phyloP scores from a whole-genome alignment of 2,888 invertebrate species.

The Eurois occulta region DNA sequence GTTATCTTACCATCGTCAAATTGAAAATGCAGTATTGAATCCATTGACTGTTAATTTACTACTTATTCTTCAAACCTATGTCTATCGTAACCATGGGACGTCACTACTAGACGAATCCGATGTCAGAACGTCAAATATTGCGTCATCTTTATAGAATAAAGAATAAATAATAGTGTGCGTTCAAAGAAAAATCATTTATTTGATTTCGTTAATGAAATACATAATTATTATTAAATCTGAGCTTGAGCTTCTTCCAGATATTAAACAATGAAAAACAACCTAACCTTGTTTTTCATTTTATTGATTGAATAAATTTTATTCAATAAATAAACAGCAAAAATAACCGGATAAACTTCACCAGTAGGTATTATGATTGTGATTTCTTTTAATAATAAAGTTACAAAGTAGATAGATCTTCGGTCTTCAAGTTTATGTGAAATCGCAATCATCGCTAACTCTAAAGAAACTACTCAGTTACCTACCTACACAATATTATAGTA shows the following conservation, averaged over 20 bases:
- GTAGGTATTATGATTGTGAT: background rate
- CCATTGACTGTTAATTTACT: background rate
- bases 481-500: background rate
- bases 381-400: background rate
- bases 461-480: background rate
- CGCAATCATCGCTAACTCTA: background rate
- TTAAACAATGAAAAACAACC: background rate
- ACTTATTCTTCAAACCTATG: background rate
- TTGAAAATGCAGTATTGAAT: background rate
- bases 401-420: background rate
- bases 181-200: background rate
- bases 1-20: background rate
- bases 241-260: too few relatives aligned
- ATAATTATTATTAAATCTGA: background rate
- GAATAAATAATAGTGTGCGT: constrained; percentile 22
- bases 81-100: background rate
- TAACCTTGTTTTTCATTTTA: too few relatives aligned
- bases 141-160: constrained; percentile 29
- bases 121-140: constrained; percentile 39
- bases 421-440: background rate
- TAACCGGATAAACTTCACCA: background rate
- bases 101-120: constrained; percentile 23
- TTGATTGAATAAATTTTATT: too few relatives aligned
- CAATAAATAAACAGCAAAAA: background rate
- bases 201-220: background rate